These are phyloP conservation scores for Halcyon smyrnensis DNA, from an alignment of 2,797 vertebrate species.

Conservation along the genomic window DNA sequence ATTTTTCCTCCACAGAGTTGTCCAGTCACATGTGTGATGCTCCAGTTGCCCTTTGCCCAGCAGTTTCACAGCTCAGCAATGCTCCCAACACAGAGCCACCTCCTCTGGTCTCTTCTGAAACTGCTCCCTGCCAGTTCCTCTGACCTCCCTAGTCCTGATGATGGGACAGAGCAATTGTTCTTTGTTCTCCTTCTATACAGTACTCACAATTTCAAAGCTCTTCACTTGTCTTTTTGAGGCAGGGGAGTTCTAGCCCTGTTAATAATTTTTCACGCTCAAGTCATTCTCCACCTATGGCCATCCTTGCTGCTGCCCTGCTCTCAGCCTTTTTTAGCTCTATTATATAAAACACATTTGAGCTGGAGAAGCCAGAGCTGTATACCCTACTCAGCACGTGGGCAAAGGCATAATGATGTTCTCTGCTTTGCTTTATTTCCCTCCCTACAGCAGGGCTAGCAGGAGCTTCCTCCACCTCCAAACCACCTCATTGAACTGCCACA, in stretches of 20 bases:
- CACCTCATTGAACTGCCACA: background rate
- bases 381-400: background rate
- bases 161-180: background rate
- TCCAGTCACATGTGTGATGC: background rate
- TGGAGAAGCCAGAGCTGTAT: background rate
- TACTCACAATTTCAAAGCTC: background rate
- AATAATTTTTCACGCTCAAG: background rate
- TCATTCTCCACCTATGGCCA: background rate
- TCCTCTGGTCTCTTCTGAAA: background rate
- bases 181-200: background rate
- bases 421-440: conserved; percentile 20
- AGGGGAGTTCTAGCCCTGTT: background rate
- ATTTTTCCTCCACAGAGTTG: background rate
- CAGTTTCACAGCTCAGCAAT: background rate
- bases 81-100: accelerated
- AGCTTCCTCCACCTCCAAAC: background rate
- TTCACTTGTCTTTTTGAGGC: background rate
- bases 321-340: background rate
- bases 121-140: background rate
- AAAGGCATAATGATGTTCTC: background rate
- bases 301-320: background rate
- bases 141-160: background rate
- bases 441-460: background rate
- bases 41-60: background rate
- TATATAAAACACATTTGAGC: background rate